Percentiles rank a stretch among this genome's conserved stretches.
Evolutionary conservation across 2,888 invertebrate genomes (phyloP).

Genomic region (Alitta virens): DNA sequence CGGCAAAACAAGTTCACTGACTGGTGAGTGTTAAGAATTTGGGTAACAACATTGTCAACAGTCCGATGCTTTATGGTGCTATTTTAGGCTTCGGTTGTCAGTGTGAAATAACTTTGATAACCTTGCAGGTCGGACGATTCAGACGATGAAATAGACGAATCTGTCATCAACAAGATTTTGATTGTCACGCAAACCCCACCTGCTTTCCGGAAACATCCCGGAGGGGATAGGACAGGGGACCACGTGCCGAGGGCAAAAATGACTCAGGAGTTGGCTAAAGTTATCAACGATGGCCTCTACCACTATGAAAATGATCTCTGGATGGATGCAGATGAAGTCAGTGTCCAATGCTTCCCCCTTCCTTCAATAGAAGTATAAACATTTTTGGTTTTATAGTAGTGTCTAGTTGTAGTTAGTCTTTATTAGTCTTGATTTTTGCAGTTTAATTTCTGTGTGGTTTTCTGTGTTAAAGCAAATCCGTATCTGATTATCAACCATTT

Average conservation of each 20-base stretch:
- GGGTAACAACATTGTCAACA: too few relatives aligned
- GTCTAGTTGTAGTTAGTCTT: too few relatives aligned
- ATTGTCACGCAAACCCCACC: constrained; percentile 82
- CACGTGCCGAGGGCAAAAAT: constrained; percentile 88
- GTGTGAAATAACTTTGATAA: too few relatives aligned
- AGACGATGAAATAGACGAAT: constrained; percentile 87
- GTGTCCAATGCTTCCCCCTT: background rate
- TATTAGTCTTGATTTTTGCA: too few relatives aligned
- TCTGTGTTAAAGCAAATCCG: too few relatives aligned
- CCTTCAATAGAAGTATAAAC: too few relatives aligned
- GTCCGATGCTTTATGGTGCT: too few relatives aligned
- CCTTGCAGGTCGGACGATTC: constrained; percentile 56
- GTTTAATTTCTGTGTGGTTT: too few relatives aligned
- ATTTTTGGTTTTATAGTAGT: too few relatives aligned
- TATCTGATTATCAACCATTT: too few relatives aligned
- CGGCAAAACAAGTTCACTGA: constrained; percentile 53
- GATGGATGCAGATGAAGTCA: constrained; percentile 46
- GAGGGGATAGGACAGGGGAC: constrained; percentile 87
- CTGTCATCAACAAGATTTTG: constrained; percentile 87
- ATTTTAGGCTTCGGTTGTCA: too few relatives aligned
- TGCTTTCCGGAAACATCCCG: constrained; percentile 75
- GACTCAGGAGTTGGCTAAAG: constrained; percentile 88
- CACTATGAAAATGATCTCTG: constrained; percentile 95
- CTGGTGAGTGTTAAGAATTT: constrained; percentile 44
- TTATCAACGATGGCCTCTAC: constrained; percentile 93